These are phyloP conservation scores for Lucilia sericata DNA, from an alignment of 1,140 invertebrate genomes.

Conservation along the genomic window DNA sequence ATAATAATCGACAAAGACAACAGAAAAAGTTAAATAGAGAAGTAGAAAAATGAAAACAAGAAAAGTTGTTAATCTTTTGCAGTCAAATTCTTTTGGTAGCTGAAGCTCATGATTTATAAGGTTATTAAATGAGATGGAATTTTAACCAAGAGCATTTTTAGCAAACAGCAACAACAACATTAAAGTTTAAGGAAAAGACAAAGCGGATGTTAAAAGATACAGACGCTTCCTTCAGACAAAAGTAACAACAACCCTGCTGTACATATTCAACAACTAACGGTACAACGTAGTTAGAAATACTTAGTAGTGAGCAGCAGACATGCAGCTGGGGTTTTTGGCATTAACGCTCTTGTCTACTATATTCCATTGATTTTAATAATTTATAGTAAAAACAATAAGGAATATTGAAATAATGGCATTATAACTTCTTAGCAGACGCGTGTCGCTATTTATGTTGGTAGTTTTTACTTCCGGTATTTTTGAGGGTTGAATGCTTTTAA, in stretches of 20 bases:
- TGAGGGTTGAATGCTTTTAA: not conserved
- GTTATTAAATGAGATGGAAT: slow-evolving; percentile 34
- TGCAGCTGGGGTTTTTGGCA: not conserved
- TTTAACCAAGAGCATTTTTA: not conserved
- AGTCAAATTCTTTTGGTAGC: slow-evolving; percentile 40
- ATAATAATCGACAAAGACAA: not conserved
- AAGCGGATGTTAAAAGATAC: too few relatives aligned
- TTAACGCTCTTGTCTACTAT: not conserved
- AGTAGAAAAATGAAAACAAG: not conserved
- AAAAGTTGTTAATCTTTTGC: slow-evolving; percentile 42
- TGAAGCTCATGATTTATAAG: slow-evolving; percentile 38
- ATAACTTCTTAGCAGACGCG: slow-evolving; percentile 7
- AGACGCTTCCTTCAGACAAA: too few relatives aligned
- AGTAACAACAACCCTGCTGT: not conserved
- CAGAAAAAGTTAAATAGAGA: not conserved
- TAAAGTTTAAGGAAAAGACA: not conserved
- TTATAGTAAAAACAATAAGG: slow-evolving; percentile 29
- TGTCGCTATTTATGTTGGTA: slow-evolving; percentile 13
- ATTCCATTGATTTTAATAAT: slow-evolving; percentile 43
- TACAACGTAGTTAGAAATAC: too few relatives aligned
- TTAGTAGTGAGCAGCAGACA: too few relatives aligned
- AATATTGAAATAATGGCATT: slow-evolving; percentile 40
- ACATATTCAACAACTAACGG: not conserved
- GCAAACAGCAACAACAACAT: too few relatives aligned
- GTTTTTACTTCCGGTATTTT: not conserved